Evolutionary conservation across 1,140 invertebrate species (phyloP).

Genomic region (Drosophila subobscura): DNA sequence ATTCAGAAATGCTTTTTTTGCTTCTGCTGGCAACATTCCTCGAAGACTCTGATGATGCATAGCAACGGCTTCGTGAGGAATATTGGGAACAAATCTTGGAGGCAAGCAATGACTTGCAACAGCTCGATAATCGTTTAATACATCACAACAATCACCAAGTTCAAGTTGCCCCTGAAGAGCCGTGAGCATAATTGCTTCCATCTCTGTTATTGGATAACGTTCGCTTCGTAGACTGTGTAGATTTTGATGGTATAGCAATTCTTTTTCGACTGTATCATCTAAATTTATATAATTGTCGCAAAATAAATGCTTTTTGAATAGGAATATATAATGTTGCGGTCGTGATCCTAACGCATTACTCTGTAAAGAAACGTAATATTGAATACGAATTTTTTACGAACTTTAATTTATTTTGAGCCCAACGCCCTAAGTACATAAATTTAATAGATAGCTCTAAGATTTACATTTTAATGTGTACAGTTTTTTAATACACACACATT

Average conservation of each 20-base stretch:
- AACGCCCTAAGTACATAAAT: too few species aligned
- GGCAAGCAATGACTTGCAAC: slow-evolving; percentile 93
- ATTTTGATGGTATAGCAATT: slow-evolving; percentile 97
- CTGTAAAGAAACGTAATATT: neutral
- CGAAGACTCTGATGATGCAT: slow-evolving; percentile 94
- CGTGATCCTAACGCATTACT: slow-evolving; percentile 15
- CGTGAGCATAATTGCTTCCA: slow-evolving; percentile 97
- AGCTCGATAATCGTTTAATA: slow-evolving; percentile 88
- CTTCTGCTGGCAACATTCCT: slow-evolving; percentile 92
- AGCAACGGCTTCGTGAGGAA: slow-evolving; percentile 91
- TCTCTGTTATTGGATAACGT: slow-evolving; percentile 94
- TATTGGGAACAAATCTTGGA: slow-evolving; percentile 89
- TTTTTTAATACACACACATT: neutral
- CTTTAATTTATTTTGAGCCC: neutral
- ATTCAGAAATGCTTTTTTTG: slow-evolving; percentile 97
- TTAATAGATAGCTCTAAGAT: too few species aligned
- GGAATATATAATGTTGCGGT: slow-evolving; percentile 87
- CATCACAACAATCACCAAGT: slow-evolving; percentile 91
- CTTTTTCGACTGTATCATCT: slow-evolving; percentile 95
- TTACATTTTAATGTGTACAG: too few species aligned
- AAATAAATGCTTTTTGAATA: slow-evolving; percentile 97
- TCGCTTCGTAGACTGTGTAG: slow-evolving; percentile 95
- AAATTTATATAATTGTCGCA: slow-evolving; percentile 92
- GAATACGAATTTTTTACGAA: neutral
- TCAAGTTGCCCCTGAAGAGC: slow-evolving; percentile 97